These are phyloP conservation scores for Melanotaenia nigrans DNA, from an alignment of 2,797 vertebrate species.

Conservation along the genomic window DNA sequence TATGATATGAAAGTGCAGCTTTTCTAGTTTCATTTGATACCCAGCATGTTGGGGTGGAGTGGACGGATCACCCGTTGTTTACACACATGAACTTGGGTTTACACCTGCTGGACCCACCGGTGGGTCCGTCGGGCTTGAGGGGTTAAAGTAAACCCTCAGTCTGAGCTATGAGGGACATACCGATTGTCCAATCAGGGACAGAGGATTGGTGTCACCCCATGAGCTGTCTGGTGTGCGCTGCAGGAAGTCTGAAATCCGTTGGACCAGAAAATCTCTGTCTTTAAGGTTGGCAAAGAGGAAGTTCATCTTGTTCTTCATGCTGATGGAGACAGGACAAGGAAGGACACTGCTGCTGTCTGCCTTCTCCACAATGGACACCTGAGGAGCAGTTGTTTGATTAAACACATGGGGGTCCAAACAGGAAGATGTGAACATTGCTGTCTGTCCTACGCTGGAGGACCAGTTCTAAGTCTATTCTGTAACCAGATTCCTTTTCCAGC, in stretches of 20 bases:
- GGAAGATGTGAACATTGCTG: too few species aligned
- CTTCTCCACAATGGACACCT: conserved; percentile 98
- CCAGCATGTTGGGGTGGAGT: too few species aligned
- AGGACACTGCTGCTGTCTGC: conserved; percentile 95
- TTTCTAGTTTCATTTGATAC: too few species aligned
- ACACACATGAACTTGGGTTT: too few species aligned
- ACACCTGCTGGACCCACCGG: too few species aligned
- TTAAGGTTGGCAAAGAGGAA: conserved; percentile 98
- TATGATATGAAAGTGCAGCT: too few species aligned
- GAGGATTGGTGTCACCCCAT: conserved; percentile 65
- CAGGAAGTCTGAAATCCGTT: conserved; percentile 96
- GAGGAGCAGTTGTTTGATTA: conserved; percentile 18
- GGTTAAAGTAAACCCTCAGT: not conserved
- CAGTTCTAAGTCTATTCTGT: too few species aligned
- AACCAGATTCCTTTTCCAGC: too few species aligned
- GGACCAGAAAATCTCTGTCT: conserved; percentile 95
- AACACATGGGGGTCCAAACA: too few species aligned
- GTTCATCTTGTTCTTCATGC: conserved; percentile 97
- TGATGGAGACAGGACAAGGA: conserved; percentile 96
- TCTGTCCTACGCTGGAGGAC: too few species aligned
- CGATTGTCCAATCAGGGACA: conserved; percentile 73
- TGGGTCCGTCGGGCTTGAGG: too few species aligned
- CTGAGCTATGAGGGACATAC: conserved; percentile 53
- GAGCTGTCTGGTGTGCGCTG: conserved; percentile 90
- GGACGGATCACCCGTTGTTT: too few species aligned